Evolutionary conservation across 1,140 invertebrate genomes (phyloP), one percentile per base, ranked within the genome.

Genomic region (honey bee (Apis mellifera)): DNA sequence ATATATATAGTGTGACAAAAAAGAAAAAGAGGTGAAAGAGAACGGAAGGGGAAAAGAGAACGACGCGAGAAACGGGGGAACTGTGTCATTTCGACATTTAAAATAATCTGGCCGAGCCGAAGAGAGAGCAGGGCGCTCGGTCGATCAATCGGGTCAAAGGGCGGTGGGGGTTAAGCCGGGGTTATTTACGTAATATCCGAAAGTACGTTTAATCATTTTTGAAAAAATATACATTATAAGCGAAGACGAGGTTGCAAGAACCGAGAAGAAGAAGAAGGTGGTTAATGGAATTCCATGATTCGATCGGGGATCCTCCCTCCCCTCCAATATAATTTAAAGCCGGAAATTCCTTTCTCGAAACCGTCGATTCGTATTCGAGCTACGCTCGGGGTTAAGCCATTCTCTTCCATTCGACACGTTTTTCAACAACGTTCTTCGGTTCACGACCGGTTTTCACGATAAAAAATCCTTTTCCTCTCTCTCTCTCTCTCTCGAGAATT

Each of bases 1-100:
- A 11, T 5, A 55, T 5, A 55, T 9, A 65, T 9, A 42, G 59
- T 8, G 19, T 9, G 52, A 23, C 17, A 19, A 64, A 17, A 23
- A 8, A 54, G 21, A 17, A 17, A 26, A 1, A 26, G 26, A 42
- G 5, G 26, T 4, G 17, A 70, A 48, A 57, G 26, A 23, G 15
- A 65, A n/a, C 9, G 15, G 48, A 26, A 42, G 54, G 23, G 32
- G 50, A 11, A 76, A 74, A 68, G 71, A 50, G 11, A 12, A 54
- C 52, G 54, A 26, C 19, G 19, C 32, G 23, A 17, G 57, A 54
- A 79, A 79, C 19, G 19, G 42, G 57, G 48, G 59, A 82, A 76
- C 32, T 68, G 21, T 76, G 72, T 82, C 78, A 75, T 50, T 78
- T 70, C 23, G 48, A 75, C 54, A 7, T 57, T 59, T 59, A 23